Percentiles rank a stretch among this genome's conserved stretches.
Conservation (phyloP, 2,113 vertebrate genomes). For the Artemisiospiza belli region DNA sequence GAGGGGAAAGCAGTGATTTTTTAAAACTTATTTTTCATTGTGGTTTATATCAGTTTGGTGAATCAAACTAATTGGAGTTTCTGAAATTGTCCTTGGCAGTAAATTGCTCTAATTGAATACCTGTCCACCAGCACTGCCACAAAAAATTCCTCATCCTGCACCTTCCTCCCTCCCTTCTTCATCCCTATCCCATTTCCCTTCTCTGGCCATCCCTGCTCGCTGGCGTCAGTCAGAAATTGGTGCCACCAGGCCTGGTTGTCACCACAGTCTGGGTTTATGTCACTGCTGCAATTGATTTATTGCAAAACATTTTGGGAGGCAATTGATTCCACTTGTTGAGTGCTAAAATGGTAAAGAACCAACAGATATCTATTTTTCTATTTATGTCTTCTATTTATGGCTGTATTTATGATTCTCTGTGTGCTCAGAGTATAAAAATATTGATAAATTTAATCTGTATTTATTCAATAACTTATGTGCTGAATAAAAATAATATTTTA, state of each 20-base stretch:
- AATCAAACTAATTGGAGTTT: not conserved
- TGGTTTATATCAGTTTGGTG: not conserved
- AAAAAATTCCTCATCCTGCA: not conserved
- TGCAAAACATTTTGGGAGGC: not conserved
- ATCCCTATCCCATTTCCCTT: not conserved
- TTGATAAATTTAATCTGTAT: not conserved
- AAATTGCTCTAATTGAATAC: not conserved
- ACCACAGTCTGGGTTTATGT: not conserved
- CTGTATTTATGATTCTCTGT: conserved; percentile 32
- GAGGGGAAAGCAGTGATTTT: not conserved
- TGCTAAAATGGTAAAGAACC: not conserved
- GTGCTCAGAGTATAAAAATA: not conserved
- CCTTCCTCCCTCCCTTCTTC: not conserved
- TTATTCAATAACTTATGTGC: conserved; percentile 60
- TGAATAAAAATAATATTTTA: conserved; percentile 31
- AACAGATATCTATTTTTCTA: not conserved
- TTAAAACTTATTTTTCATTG: not conserved
- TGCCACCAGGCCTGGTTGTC: not conserved
- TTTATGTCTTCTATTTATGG: conserved; percentile 65
- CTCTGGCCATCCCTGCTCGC: not conserved
- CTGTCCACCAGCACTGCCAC: not conserved
- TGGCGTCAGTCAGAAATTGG: not conserved
- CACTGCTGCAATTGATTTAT: not conserved
- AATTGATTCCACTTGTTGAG: not conserved
- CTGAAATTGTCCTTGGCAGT: not conserved